These are phyloP conservation scores for Tipula confusa DNA, from an alignment of 2,888 invertebrate species.

Conservation along the genomic window DNA sequence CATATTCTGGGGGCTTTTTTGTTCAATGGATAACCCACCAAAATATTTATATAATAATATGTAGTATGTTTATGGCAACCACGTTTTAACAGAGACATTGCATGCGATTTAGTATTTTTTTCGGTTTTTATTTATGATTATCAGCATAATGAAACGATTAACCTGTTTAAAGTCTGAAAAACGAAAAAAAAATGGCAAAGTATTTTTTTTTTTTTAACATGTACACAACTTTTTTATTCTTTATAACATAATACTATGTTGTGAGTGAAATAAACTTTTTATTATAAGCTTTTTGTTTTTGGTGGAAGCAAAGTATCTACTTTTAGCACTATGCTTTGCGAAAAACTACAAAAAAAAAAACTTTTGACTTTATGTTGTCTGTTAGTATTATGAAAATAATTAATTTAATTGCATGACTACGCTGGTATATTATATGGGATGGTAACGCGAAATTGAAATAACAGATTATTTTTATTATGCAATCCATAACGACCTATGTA, in stretches of 20 bases:
- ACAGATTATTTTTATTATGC: not conserved
- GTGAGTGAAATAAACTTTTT: not conserved
- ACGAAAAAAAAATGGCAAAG: not conserved
- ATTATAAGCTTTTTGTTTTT: not conserved
- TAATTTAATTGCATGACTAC: not conserved
- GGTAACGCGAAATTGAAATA: not conserved
- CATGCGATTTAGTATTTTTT: not conserved
- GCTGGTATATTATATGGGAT: not conserved
- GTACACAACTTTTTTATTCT: not conserved
- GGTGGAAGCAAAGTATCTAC: not conserved
- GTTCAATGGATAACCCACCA: not conserved
- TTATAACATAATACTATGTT: not conserved
- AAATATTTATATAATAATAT: not conserved
- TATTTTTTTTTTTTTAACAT: not conserved
- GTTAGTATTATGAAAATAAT: not conserved
- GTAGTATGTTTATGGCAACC: not conserved
- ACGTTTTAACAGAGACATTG: not conserved
- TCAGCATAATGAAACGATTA: conserved; percentile 25
- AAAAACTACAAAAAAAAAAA: not conserved
- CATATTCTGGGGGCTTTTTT: not conserved
- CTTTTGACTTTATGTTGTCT: not conserved
- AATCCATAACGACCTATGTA: not conserved
- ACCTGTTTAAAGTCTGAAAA: conserved; percentile 15
- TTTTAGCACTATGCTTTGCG: not conserved
- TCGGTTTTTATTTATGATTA: not conserved